These are phyloP conservation scores for Cirrhinus molitorella DNA, from an alignment of 2,797 vertebrate species.

Conservation along the genomic window DNA sequence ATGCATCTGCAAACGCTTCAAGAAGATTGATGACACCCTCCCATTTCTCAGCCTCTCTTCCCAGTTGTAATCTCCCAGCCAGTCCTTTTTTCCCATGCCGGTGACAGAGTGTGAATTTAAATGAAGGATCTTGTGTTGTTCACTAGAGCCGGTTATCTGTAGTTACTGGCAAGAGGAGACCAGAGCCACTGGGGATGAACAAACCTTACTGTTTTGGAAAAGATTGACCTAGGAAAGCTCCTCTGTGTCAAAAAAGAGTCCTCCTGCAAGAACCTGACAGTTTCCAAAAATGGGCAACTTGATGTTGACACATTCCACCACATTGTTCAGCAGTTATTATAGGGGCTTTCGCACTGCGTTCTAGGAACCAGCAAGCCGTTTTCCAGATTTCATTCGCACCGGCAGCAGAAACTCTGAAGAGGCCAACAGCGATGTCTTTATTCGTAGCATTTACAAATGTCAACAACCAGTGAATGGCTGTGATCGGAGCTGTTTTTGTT, in stretches of 20 bases:
- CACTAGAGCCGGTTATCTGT: constrained; percentile 47
- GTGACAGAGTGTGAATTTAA: constrained; percentile 56
- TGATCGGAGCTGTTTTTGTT: no score
- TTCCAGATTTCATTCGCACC: no score
- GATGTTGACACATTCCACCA: neutral
- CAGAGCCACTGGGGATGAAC: constrained; percentile 35
- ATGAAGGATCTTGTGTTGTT: constrained; percentile 58
- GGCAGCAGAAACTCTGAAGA: no score
- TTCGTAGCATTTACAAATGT: no score
- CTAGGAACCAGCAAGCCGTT: no score
- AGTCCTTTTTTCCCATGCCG: constrained; percentile 40
- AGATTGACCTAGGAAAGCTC: neutral
- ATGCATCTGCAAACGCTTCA: constrained; percentile 42
- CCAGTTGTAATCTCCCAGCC: constrained; percentile 41
- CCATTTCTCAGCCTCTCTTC: constrained; percentile 22
- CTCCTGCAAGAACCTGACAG: neutral
- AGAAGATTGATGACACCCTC: constrained; percentile 49
- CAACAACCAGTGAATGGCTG: no score
- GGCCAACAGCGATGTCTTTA: no score
- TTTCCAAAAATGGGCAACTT: neutral
- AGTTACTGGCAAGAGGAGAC: constrained; percentile 11
- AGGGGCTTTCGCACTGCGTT: no score
- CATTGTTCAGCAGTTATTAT: neutral
- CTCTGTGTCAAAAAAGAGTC: neutral
- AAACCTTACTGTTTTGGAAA: constrained; percentile 23